A percentile compares a stretch with the other conserved stretches of the same genome.
Evolutionary conservation across 2,888 invertebrate species (phyloP).

Genomic region (Gonocerus acuteangulatus): DNA sequence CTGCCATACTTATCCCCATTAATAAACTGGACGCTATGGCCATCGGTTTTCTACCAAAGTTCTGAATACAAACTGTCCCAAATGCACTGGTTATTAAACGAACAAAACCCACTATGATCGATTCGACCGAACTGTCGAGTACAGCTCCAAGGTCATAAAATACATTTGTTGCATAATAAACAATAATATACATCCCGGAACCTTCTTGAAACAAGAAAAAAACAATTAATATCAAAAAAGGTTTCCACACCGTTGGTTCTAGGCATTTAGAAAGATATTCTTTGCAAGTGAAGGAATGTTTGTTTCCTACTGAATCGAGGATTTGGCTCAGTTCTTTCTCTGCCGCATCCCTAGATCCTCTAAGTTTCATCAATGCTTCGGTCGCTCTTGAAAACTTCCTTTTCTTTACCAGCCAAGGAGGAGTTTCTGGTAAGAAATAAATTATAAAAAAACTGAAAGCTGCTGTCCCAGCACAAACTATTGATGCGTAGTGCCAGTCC

Average conservation of each 20-base stretch:
- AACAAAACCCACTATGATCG: slow-evolving; percentile 61
- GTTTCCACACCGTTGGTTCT: slow-evolving; percentile 55
- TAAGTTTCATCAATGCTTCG: slow-evolving; percentile 56
- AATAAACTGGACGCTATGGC: slow-evolving; percentile 58
- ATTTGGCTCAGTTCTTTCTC: slow-evolving; percentile 50
- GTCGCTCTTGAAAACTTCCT: slow-evolving; percentile 55
- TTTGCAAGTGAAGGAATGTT: slow-evolving; percentile 16
- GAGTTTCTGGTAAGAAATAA: slow-evolving; percentile 61
- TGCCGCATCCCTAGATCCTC: slow-evolving; percentile 55
- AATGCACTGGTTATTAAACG: slow-evolving; percentile 58
- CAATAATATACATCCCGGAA: slow-evolving; percentile 63
- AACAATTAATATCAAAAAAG: slow-evolving; percentile 56
- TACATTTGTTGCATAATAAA: slow-evolving; percentile 65
- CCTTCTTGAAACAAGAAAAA: slow-evolving; percentile 65
- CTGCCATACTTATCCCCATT: slow-evolving; percentile 56
- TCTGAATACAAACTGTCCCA: slow-evolving; percentile 58
- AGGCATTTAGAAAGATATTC: slow-evolving; percentile 43
- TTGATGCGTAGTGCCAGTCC: slow-evolving; percentile 58
- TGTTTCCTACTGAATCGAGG: slow-evolving; percentile 23
- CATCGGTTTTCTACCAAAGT: slow-evolving; percentile 54
- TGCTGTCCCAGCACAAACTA: slow-evolving; percentile 44
- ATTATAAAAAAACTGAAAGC: slow-evolving; percentile 53
- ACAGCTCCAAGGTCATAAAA: slow-evolving; percentile 59
- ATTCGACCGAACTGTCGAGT: slow-evolving; percentile 59
- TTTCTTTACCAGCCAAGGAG: slow-evolving; percentile 57